Evolutionary conservation across 2,888 invertebrate genomes (phyloP).

Genomic region (Mesochorus sp.): DNA sequence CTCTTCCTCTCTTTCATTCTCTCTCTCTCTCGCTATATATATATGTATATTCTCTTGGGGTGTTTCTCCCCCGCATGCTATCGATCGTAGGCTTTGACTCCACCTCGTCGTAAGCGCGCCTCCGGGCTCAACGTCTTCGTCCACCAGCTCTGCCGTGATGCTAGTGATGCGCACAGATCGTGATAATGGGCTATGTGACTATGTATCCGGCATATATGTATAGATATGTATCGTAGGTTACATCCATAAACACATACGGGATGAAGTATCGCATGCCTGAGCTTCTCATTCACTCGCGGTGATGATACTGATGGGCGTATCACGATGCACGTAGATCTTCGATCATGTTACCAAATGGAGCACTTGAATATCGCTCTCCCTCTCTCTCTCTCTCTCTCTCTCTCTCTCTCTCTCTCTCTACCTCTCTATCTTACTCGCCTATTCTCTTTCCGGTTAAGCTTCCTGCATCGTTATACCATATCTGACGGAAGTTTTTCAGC

Average conservation of each 20-base stretch:
- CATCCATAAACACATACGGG: slow-evolving; percentile 22
- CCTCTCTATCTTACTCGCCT: not conserved
- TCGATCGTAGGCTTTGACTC: slow-evolving; percentile 43
- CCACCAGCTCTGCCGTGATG: slow-evolving; percentile 28
- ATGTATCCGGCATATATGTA: not conserved
- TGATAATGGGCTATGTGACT: slow-evolving; percentile 49
- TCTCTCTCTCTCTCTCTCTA: not conserved
- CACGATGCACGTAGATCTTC: slow-evolving; percentile 24
- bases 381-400: slow-evolving; percentile 11
- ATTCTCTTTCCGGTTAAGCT: not conserved
- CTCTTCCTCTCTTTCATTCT: not conserved
- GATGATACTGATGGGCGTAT: slow-evolving; percentile 47
- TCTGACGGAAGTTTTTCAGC: not conserved
- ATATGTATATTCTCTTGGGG: slow-evolving; percentile 11
- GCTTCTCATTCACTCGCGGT: slow-evolving; percentile 31
- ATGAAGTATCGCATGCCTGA: slow-evolving; percentile 24
- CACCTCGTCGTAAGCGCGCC: slow-evolving; percentile 31
- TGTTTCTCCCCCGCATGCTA: slow-evolving; percentile 16
- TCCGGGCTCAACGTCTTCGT: slow-evolving; percentile 28
- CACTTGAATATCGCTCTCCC: slow-evolving; percentile 7
- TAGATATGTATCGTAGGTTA: not conserved
- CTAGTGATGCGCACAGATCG: slow-evolving; percentile 30
- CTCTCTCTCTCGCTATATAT: slow-evolving; percentile 5
- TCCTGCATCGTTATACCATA: not conserved
- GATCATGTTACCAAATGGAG: slow-evolving; percentile 36